A percentile compares a stretch with the other conserved stretches of the same genome.
phyloP scores from a whole-genome alignment of 2,113 vertebrate genomes.

The Miniopterus natalensis region DNA sequence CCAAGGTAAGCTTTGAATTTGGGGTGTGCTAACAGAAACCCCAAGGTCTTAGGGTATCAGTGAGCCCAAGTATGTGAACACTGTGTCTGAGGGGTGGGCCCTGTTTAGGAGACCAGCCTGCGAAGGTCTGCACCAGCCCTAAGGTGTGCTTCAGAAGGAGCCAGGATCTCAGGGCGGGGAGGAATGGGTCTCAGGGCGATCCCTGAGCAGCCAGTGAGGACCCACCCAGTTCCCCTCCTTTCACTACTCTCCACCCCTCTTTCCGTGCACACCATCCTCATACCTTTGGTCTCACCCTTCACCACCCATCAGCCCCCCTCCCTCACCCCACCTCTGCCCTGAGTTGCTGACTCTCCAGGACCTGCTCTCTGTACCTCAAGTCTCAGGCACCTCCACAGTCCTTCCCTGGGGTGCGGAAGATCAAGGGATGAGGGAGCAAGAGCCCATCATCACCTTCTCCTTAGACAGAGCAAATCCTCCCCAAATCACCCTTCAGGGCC shows the following conservation, averaged over 20 bases:
- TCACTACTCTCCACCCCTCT: neutral
- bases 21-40: neutral
- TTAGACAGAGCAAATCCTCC: constrained; percentile 63
- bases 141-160: neutral
- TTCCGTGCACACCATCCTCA: neutral
- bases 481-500: constrained; percentile 80
- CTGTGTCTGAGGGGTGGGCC: neutral
- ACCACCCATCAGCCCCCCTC: too few species aligned
- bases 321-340: neutral
- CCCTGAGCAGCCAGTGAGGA: neutral
- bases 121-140: neutral
- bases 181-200: rapidly evolving
- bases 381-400: neutral
- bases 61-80: neutral
- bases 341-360: neutral
- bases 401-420: neutral
- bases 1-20: neutral
- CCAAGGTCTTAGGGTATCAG: neutral
- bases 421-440: neutral
- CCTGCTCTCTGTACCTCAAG: constrained; percentile 10
- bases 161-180: neutral
- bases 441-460: neutral
- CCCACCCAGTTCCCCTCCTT: too few species aligned
- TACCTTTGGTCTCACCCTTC: constrained; percentile 8
- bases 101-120: neutral